Conservation (phyloP, 1,140 invertebrate species). For the Drosophila eugracilis region DNA sequence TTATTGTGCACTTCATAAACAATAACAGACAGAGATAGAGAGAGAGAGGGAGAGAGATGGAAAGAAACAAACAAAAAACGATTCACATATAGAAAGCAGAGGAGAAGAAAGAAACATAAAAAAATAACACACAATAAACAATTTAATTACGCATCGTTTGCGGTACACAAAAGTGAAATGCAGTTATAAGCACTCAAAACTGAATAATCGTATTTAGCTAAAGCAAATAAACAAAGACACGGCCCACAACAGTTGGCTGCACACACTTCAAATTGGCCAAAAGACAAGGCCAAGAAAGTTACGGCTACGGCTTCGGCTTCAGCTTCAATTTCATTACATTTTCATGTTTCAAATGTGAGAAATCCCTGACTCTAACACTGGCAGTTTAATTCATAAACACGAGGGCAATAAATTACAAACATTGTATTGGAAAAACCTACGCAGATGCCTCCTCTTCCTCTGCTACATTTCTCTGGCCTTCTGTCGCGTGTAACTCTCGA, state of each 20-base stretch:
- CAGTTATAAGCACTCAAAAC: conserved; percentile 52
- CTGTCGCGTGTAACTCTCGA: conserved; percentile 60
- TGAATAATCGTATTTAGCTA: conserved; percentile 66
- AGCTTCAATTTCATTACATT: conserved; percentile 24
- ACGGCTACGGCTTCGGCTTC: no score
- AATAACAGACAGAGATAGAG: conserved; percentile 14
- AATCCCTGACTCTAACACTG: conserved; percentile 8
- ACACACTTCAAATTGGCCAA: conserved; percentile 60
- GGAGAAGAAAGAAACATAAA: conserved; percentile 43
- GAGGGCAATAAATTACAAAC: conserved; percentile 57
- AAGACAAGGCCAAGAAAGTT: background rate
- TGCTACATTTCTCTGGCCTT: conserved; percentile 19
- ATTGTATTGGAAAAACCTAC: conserved; percentile 48
- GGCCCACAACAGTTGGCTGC: conserved; percentile 68
- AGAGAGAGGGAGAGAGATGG: no score
- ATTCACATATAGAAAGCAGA: conserved; percentile 44
- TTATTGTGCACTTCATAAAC: conserved; percentile 33
- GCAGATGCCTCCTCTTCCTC: conserved; percentile 25
- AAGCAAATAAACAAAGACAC: conserved; percentile 37
- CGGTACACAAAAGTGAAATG: conserved; percentile 71
- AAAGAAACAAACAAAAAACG: background rate
- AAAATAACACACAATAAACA: conserved; percentile 53
- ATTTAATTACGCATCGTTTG: conserved; percentile 65
- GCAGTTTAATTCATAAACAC: conserved; percentile 47
- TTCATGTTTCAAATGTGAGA: conserved; percentile 47